Conservation (phyloP, 2,797 vertebrate genomes). For the Enteromius mattozi region DNA sequence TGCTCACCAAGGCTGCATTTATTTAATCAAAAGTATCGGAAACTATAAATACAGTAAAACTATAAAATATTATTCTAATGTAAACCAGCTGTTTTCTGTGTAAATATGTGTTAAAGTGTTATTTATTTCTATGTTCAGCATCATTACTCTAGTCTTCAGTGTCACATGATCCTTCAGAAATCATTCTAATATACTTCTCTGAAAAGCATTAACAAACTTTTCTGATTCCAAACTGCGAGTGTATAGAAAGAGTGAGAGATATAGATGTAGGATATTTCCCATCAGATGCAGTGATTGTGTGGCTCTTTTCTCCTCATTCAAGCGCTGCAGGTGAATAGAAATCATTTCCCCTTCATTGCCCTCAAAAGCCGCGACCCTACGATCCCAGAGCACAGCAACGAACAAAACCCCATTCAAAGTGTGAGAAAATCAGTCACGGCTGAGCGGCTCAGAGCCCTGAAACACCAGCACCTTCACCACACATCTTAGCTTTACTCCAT, state of each 20-base stretch:
- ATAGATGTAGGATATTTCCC: constrained; percentile 37
- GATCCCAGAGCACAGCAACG: constrained; percentile 70
- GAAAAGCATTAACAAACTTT: not conserved
- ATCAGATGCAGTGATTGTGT: constrained; percentile 1
- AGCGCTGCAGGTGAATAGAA: constrained; percentile 83
- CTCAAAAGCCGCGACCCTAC: constrained; percentile 75
- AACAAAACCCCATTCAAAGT: constrained; percentile 80
- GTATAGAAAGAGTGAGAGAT: not conserved
- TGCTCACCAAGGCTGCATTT: not conserved
- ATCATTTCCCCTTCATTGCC: constrained; percentile 79
- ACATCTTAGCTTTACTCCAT: not conserved
- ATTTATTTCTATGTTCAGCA: not conserved
- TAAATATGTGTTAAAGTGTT: not conserved
- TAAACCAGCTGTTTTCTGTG: not conserved
- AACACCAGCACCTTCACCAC: not conserved
- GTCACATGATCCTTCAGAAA: not conserved
- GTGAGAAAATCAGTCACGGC: constrained; percentile 78
- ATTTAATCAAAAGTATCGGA: not conserved
- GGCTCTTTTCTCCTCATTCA: constrained; percentile 74
- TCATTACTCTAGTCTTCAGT: not conserved
- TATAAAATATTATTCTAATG: not conserved
- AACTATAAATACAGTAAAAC: not conserved
- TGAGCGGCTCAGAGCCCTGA: constrained; percentile 28
- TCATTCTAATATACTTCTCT: not conserved
- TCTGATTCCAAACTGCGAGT: not conserved